Base-by-base conservation (phyloP, 2,797 vertebrate species). In the Syncerus caffer region DNA sequence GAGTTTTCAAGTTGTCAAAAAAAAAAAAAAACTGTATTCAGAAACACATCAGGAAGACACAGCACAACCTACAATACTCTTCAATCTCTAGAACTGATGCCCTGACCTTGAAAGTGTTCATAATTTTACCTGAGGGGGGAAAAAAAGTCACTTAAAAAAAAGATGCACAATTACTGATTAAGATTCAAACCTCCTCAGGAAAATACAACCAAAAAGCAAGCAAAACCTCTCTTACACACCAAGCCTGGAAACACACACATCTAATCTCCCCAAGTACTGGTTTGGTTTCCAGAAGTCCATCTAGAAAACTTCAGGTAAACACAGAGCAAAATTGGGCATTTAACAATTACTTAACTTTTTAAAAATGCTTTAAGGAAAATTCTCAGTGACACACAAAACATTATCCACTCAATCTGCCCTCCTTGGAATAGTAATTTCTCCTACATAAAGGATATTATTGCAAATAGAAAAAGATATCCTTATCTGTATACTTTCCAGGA, bases 1-100 rank as follows among this genome's bases (percentile, higher is more conserved):
- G 98, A 98, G 98, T 99, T 98, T 99, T 99, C 99, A 99, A 99
- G 99, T 99, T 99, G 98, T 99, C 98, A 2, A 47, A 98, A 96
- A 47, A 47, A 47, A 47, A 42, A 42, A 97, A 74, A 67, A 98
- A 96, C 71, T 98, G 98, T 98, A 97, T 98, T 96, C 91, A 97
- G 95, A 98, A 97, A 97, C 84, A 96, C 97, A 98, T 98, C 95
- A 93, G 97, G 97, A 98, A 98, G 97, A 98, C 98, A 98, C 83
- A 94, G 62, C 92, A 94, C 71, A 97, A 42, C 51, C 86, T 89
- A 88, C 67, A 93, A 92, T 96, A 94, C 82, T 95, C 87, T 89
- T 89, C 76, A 87, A 25, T 95, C 42, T 97, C 86, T 55, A 11
- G 55, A 94, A 93, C 88, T 87, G 90, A 96, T 51, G 88, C 34